Evolutionary conservation across 2,888 invertebrate genomes (phyloP).

Genomic region (Dermolepida albohirtum): DNA sequence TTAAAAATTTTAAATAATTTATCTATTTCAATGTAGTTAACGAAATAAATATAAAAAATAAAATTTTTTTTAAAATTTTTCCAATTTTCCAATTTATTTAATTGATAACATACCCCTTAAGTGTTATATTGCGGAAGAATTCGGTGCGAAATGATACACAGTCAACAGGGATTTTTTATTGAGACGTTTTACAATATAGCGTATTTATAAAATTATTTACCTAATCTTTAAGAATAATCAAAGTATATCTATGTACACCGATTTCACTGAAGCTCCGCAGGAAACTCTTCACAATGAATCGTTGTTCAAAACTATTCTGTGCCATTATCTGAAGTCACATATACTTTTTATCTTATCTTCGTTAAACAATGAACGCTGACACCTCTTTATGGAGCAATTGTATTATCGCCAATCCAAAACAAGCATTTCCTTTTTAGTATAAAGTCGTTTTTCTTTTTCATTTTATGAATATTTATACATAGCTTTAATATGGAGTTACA

Average conservation of each 20-base stretch:
- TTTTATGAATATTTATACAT: not conserved
- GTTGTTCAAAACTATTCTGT: constrained; percentile 5
- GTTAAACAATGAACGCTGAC: constrained; percentile 17
- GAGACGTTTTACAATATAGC: no score
- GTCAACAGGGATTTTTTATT: no score
- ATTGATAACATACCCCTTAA: no score
- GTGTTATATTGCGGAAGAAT: no score
- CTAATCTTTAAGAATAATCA: not conserved
- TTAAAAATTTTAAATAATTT: no score
- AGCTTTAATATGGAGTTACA: no score
- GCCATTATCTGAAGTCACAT: constrained; percentile 9
- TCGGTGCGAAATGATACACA: no score
- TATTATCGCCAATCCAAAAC: constrained; percentile 2
- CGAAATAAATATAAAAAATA: no score
- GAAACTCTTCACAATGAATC: not conserved
- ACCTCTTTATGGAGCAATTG: constrained; percentile 1
- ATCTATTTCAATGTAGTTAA: no score
- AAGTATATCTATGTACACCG: not conserved
- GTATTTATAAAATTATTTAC: no score
- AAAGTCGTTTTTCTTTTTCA: not conserved
- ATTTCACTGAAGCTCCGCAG: not conserved
- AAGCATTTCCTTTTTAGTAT: not conserved
- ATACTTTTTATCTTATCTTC: constrained; percentile 36
- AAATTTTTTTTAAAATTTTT: no score
- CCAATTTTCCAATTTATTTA: no score